Percentiles rank a stretch among this genome's conserved stretches.
Conservation (phyloP, 92 coral and sea anemone species). For the Phenganax subtilis region DNA sequence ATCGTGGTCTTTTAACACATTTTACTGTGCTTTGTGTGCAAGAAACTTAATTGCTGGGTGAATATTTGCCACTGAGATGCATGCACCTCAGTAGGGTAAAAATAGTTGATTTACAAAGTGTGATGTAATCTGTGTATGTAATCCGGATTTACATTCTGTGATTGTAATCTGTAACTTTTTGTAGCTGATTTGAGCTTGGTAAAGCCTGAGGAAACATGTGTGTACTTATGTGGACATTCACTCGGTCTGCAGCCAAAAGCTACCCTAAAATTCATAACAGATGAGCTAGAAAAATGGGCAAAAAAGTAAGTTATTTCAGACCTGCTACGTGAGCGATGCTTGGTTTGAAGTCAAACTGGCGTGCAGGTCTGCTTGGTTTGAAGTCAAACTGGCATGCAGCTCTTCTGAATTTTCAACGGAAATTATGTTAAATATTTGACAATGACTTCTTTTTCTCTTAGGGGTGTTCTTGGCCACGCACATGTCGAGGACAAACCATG, state of each 20-base stretch:
- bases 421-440: no score
- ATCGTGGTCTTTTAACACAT: no score
- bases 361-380: no score
- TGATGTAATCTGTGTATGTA: neutral
- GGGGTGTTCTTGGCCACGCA: conserved; percentile 85
- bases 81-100: no score
- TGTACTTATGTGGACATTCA: conserved; percentile 88
- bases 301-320: conserved; percentile 52
- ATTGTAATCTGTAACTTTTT: conserved; percentile 10
- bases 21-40: no score
- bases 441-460: neutral
- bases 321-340: neutral
- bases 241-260: conserved; percentile 85
- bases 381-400: no score
- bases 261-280: conserved; percentile 48
- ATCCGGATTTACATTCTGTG: no score
- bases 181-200: conserved; percentile 76
- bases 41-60: no score
- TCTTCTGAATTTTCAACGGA: no score
- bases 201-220: conserved; percentile 54
- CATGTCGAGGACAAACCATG: conserved; percentile 64
- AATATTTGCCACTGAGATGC: no score
- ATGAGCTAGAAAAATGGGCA: conserved; percentile 80
- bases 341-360: no score
- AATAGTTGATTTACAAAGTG: neutral